Conservation (phyloP, 2,797 vertebrate genomes). For the Monodelphis domestica region DNA sequence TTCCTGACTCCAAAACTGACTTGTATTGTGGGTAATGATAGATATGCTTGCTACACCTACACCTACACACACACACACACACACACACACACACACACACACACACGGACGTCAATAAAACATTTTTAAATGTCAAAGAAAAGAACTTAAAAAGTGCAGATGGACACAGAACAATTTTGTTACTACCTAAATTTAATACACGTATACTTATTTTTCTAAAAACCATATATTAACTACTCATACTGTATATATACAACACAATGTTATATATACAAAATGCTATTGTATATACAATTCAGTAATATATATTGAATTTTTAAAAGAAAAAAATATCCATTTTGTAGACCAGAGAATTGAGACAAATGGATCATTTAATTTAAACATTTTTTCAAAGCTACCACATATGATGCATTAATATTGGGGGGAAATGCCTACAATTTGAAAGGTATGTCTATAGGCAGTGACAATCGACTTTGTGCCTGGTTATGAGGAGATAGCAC, state of each 20-base stretch:
- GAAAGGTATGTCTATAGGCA: not conserved
- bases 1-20: not conserved
- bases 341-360: not conserved
- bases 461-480: not conserved
- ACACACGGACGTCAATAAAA: not conserved
- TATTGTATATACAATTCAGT: not conserved
- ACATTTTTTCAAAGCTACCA: not conserved
- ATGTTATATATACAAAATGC: not conserved
- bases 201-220: not conserved
- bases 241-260: not conserved
- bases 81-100: no score
- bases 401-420: not conserved
- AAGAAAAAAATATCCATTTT: accelerated
- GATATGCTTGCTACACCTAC: not conserved
- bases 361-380: not conserved
- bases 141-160: not conserved
- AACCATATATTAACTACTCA: not conserved
- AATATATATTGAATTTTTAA: not conserved
- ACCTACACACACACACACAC: not conserved
- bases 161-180: not conserved
- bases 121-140: not conserved
- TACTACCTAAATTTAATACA: not conserved
- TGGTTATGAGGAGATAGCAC: not conserved
- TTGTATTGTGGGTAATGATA: not conserved
- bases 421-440: no score